A percentile compares a stretch with the other conserved stretches of the same genome.
Evolutionary conservation across 2,113 vertebrate genomes (phyloP).

Genomic region (Oxyura jamaicensis): DNA sequence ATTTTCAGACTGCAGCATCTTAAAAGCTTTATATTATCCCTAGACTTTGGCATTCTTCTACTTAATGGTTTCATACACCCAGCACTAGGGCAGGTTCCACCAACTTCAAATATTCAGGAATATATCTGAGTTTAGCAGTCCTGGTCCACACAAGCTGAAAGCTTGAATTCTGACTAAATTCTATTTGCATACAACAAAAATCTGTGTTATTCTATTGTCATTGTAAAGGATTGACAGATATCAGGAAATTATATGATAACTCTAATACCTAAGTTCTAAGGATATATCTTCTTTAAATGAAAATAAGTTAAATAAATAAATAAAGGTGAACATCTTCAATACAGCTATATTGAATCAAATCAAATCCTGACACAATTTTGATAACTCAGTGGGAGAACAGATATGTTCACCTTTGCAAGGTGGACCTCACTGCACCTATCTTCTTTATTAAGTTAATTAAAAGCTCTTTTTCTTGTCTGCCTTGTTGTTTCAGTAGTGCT

Average conservation of each 20-base stretch:
- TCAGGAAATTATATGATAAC: not conserved
- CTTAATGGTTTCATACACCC: not conserved
- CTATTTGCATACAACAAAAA: not conserved
- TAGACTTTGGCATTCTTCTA: not conserved
- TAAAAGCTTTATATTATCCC: not conserved
- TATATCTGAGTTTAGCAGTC: not conserved
- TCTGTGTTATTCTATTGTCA: not conserved
- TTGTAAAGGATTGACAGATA: not conserved
- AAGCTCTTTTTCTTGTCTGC: not conserved
- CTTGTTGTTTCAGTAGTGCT: not conserved
- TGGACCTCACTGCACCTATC: not conserved
- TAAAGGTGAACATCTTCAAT: not conserved
- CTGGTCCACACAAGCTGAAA: not conserved
- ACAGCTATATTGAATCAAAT: not conserved
- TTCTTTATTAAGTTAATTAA: not conserved
- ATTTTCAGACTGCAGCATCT: not conserved
- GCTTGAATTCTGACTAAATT: not conserved
- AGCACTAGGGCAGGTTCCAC: not conserved
- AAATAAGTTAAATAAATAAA: not conserved
- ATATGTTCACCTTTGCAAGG: not conserved
- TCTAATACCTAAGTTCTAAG: not conserved
- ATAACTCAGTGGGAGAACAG: not conserved
- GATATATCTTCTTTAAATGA: not conserved
- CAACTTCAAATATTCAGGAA: not conserved
- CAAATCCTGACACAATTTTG: not conserved